phyloP scores from a whole-genome alignment of 2,888 invertebrate species.

The Agriotes lineatus region DNA sequence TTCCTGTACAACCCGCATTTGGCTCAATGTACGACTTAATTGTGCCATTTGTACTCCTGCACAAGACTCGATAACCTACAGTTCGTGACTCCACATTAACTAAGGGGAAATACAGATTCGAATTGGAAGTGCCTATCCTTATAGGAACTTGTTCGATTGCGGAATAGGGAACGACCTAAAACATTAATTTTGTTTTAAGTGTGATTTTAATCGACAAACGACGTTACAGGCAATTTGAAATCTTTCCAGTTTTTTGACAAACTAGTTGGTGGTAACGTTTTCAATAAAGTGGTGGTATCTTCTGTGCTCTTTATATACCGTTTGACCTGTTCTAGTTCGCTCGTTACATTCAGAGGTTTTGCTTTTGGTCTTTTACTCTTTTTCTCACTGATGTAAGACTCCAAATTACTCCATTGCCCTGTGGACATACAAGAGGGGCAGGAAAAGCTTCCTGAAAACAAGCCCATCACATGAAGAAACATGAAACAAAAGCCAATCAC shows the following conservation, averaged over 20 bases:
- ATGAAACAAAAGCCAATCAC: no score
- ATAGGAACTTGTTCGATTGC: constrained; percentile 70
- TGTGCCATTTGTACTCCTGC: constrained; percentile 51
- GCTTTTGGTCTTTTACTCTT: constrained; percentile 47
- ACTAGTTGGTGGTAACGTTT: constrained; percentile 65
- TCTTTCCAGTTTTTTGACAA: constrained; percentile 67
- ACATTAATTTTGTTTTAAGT: not conserved
- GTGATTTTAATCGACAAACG: no score
- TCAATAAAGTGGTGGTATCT: constrained; percentile 65
- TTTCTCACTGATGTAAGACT: constrained; percentile 65
- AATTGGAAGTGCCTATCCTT: constrained; percentile 68
- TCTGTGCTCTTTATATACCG: constrained; percentile 67
- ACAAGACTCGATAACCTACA: constrained; percentile 75
- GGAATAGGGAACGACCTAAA: constrained; percentile 61
- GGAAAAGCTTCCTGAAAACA: constrained; percentile 76
- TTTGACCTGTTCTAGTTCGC: constrained; percentile 64
- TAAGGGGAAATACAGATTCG: constrained; percentile 76
- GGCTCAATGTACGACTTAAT: constrained; percentile 51
- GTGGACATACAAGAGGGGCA: constrained; percentile 78
- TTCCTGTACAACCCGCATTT: constrained; percentile 64
- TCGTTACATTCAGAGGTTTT: constrained; percentile 55
- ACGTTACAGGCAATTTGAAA: constrained; percentile 74
- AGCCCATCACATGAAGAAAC: no score
- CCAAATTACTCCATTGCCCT: constrained; percentile 74
- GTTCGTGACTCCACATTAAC: constrained; percentile 71